Evolutionary conservation across 2,113 vertebrate species (phyloP).

Genomic region (Daphoenositta chrysoptera): DNA sequence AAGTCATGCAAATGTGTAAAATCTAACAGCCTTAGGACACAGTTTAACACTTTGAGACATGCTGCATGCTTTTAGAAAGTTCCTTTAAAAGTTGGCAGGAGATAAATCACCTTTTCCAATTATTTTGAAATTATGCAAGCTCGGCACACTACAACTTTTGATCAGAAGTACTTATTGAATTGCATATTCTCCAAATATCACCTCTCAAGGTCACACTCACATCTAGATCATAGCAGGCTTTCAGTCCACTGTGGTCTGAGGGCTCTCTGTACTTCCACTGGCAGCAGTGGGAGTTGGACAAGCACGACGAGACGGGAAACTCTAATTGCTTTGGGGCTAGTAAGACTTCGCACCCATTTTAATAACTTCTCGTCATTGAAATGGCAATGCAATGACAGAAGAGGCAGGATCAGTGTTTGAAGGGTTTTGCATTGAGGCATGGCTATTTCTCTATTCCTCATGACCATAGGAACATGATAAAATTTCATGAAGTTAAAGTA

Average conservation of each 20-base stretch:
- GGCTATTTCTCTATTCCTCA: background rate
- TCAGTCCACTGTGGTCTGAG: background rate
- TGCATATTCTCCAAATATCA: background rate
- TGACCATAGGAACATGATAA: fast-evolving
- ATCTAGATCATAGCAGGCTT: background rate
- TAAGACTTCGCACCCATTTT: background rate
- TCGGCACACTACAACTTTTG: slow-evolving; percentile 24
- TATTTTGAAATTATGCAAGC: slow-evolving; percentile 61
- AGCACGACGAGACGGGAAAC: fast-evolving
- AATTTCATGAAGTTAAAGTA: background rate
- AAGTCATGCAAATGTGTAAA: slow-evolving; percentile 68
- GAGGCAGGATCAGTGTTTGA: background rate
- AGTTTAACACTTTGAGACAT: slow-evolving; percentile 62
- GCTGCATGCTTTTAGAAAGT: slow-evolving; percentile 64
- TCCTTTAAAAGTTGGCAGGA: slow-evolving; percentile 60
- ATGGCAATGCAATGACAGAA: background rate
- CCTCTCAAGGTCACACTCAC: background rate
- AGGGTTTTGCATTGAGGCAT: background rate
- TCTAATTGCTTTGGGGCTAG: background rate
- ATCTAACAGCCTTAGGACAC: slow-evolving; percentile 64
- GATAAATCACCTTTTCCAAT: slow-evolving; percentile 65
- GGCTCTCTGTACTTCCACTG: background rate
- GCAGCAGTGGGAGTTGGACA: background rate
- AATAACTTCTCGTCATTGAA: background rate
- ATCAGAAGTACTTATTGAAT: slow-evolving; percentile 35